A percentile compares a stretch with the other conserved stretches of the same genome.
These are phyloP conservation scores for Scolopax rusticola DNA, from an alignment of 2,797 vertebrate species.

Conservation along the genomic window DNA sequence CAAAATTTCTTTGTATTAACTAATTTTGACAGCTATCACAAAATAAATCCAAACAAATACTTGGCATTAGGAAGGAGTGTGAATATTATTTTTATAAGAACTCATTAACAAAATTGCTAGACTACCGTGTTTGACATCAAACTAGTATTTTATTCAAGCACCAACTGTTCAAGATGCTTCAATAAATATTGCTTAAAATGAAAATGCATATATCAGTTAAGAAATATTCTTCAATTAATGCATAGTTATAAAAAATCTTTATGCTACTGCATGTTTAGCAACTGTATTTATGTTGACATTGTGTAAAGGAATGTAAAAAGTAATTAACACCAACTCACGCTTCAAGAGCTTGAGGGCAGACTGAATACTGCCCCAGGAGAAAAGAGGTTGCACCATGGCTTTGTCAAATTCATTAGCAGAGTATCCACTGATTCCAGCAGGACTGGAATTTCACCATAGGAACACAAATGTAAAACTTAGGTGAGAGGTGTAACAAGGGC, in stretches of 20 bases:
- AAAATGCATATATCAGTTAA: not conserved
- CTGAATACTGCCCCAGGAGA: not conserved
- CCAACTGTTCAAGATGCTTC: not conserved
- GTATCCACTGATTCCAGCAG: not conserved
- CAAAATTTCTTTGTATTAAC: not conserved
- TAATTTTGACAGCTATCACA: constrained; percentile 8
- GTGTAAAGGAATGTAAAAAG: not conserved
- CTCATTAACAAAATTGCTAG: not conserved
- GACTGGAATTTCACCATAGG: not conserved
- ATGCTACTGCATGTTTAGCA: not conserved
- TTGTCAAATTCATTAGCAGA: not conserved
- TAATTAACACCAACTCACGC: not conserved
- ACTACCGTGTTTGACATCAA: not conserved
- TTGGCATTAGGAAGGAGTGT: not conserved
- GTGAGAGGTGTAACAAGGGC: not conserved
- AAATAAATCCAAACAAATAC: not conserved
- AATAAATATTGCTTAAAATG: not conserved
- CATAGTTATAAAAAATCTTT: not conserved
- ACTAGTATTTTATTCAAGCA: not conserved
- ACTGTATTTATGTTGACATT: not conserved
- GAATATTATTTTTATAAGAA: not conserved
- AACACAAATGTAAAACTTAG: not conserved
- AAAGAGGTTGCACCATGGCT: not conserved
- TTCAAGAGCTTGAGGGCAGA: accelerated
- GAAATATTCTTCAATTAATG: not conserved